These are phyloP conservation scores for Peromyscus nudipes DNA, from an alignment of 2,797 vertebrate species.

Conservation along the genomic window DNA sequence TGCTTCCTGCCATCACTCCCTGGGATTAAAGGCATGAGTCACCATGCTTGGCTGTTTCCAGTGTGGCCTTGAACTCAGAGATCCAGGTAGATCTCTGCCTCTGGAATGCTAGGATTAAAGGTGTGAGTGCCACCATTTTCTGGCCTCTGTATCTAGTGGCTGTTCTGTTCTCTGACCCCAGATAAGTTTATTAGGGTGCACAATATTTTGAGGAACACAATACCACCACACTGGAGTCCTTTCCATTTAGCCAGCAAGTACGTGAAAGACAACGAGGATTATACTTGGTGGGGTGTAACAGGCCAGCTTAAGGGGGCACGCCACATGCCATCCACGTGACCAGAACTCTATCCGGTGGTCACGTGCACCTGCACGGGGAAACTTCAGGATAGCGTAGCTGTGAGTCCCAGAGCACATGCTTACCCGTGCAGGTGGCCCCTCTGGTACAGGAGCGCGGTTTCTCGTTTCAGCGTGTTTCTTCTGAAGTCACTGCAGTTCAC, in stretches of 20 bases:
- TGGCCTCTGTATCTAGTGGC: too few relatives aligned
- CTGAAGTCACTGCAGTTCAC: neutral
- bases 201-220: too few relatives aligned
- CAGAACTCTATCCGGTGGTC: neutral
- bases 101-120: too few relatives aligned
- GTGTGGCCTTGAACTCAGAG: too few relatives aligned
- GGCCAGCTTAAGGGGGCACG: neutral
- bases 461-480: neutral
- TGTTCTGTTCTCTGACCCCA: too few relatives aligned
- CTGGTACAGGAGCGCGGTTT: neutral
- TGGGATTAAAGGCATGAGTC: too few relatives aligned
- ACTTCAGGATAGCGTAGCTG: neutral
- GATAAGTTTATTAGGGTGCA: too few relatives aligned
- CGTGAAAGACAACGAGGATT: neutral
- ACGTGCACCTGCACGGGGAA: neutral
- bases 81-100: too few relatives aligned
- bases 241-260: neutral
- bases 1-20: too few relatives aligned
- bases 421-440: neutral
- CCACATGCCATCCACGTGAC: neutral
- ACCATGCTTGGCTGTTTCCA: too few relatives aligned
- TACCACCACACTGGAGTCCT: neutral
- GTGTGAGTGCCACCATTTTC: too few relatives aligned
- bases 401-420: too few relatives aligned
- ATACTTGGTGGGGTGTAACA: neutral